A percentile compares a stretch with the other conserved stretches of the same genome.
phyloP scores from a whole-genome alignment of 2,797 vertebrate species.

The Meda fulgida region DNA sequence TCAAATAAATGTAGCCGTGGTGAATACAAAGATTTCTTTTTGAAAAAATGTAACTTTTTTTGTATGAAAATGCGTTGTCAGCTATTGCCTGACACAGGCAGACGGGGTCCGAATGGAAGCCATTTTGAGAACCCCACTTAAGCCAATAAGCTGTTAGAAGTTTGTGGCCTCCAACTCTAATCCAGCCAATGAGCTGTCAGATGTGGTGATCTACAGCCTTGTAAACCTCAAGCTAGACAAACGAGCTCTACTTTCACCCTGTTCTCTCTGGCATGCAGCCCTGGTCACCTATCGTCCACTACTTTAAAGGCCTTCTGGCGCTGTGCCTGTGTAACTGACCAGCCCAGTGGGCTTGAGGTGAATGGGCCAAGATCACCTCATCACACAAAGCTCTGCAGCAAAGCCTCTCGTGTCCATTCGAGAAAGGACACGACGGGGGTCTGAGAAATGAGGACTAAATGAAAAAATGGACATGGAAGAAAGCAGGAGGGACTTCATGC shows the following conservation, averaged over 20 bases:
- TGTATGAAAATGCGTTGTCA: background rate
- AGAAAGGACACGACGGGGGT: conserved; percentile 15
- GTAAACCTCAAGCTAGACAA: conserved; percentile 40
- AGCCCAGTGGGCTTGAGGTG: conserved; percentile 35
- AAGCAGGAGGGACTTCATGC: conserved; percentile 23
- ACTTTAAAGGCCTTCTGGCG: conserved; percentile 56
- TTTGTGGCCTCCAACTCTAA: conserved; percentile 34
- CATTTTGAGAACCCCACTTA: conserved; percentile 14
- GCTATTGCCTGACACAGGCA: conserved; percentile 1
- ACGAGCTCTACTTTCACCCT: conserved; percentile 9
- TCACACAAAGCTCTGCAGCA: conserved; percentile 40
- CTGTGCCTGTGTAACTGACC: conserved; percentile 16
- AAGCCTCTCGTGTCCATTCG: conserved; percentile 36
- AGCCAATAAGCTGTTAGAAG: conserved; percentile 38
- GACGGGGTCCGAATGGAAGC: background rate
- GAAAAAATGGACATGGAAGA: background rate
- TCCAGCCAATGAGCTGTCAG: conserved; percentile 48
- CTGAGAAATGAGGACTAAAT: conserved; percentile 33
- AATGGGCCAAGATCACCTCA: conserved; percentile 40
- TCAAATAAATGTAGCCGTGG: background rate
- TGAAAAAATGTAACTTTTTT: background rate
- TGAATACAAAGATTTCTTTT: background rate
- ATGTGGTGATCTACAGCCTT: conserved; percentile 36
- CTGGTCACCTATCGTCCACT: conserved; percentile 45
- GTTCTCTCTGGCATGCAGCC: conserved; percentile 38